These are phyloP conservation scores for Cephus rjabovi DNA, from an alignment of 2,888 invertebrate genomes.

Conservation along the genomic window DNA sequence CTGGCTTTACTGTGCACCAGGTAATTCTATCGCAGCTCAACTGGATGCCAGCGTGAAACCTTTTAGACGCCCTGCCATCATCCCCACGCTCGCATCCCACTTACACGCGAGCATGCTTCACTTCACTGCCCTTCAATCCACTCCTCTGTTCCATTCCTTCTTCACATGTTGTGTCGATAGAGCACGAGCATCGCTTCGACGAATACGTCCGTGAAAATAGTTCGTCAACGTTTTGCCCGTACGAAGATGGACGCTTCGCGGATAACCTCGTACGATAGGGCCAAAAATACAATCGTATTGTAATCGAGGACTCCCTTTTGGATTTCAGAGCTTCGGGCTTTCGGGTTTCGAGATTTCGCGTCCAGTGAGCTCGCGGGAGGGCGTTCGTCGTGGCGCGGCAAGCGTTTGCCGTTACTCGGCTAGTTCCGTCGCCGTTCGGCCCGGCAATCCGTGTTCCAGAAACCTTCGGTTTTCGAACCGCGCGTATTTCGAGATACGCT, in stretches of 20 bases:
- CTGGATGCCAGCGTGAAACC: not conserved
- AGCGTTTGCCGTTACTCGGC: conserved; percentile 49
- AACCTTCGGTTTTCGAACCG: conserved; percentile 19
- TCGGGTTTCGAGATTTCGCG: conserved; percentile 51
- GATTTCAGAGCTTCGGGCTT: conserved; percentile 10
- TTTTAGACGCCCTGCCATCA: conserved; percentile 4
- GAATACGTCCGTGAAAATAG: not conserved
- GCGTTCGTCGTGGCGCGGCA: conserved; percentile 59
- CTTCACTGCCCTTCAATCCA: conserved; percentile 28
- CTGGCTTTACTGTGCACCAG: too few relatives aligned
- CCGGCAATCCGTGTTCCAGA: conserved; percentile 30
- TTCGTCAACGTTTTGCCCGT: not conserved
- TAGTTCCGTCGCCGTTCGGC: conserved; percentile 37
- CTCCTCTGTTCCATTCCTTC: conserved; percentile 27
- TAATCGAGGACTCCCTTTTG: not conserved
- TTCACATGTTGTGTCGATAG: conserved; percentile 48
- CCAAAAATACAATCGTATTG: too few relatives aligned
- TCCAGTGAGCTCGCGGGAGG: conserved; percentile 39
- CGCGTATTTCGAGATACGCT: conserved; percentile 5
- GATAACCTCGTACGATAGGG: too few relatives aligned
- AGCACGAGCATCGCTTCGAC: conserved; percentile 10
- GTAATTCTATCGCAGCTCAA: not conserved
- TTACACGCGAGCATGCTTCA: conserved; percentile 22
- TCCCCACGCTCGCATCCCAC: conserved; percentile 15
- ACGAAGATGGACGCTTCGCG: not conserved